Percentiles rank a stretch among this genome's conserved stretches.
These are phyloP conservation scores for Oligia strigilis DNA, from an alignment of 2,888 invertebrate species.

Conservation along the genomic window DNA sequence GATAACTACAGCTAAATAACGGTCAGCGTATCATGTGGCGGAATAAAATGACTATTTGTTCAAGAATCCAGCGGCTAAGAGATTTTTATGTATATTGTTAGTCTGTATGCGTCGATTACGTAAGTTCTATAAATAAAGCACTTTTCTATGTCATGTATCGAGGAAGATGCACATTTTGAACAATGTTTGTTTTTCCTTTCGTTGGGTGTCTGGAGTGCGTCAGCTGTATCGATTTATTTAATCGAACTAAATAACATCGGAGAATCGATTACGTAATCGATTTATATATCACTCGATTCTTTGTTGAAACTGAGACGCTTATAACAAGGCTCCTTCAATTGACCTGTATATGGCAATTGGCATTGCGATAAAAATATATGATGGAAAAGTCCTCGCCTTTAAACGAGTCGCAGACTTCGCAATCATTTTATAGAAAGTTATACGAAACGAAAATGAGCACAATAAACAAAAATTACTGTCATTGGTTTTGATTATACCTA, in stretches of 20 bases:
- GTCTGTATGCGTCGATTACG: slow-evolving; percentile 20
- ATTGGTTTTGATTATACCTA: slow-evolving; percentile 9
- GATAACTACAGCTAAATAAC: slow-evolving; percentile 55
- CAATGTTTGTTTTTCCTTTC: slow-evolving; percentile 25
- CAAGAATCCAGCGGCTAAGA: slow-evolving; percentile 19
- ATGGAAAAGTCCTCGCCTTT: slow-evolving; percentile 21
- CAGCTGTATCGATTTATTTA: slow-evolving; percentile 32
- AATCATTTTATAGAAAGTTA: slow-evolving; percentile 42
- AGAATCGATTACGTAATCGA: slow-evolving; percentile 37
- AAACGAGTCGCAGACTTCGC: slow-evolving; percentile 3
- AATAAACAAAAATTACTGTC: slow-evolving; percentile 26
- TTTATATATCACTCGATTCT: slow-evolving; percentile 18
- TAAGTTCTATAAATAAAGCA: slow-evolving; percentile 41
- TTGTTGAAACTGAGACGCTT: slow-evolving; percentile 25
- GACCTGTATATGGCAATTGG: slow-evolving; percentile 45
- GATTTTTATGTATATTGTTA: slow-evolving; percentile 22
- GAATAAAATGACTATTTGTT: slow-evolving; percentile 38
- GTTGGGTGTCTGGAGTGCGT: slow-evolving; percentile 32
- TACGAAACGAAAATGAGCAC: slow-evolving; percentile 16
- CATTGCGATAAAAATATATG: slow-evolving; percentile 27
- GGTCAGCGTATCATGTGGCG: slow-evolving; percentile 29
- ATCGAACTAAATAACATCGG: slow-evolving; percentile 35
- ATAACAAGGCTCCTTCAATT: slow-evolving; percentile 42
- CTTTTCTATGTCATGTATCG: slow-evolving; percentile 2
- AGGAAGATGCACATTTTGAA: slow-evolving; percentile 46